A percentile compares a stretch with the other conserved stretches of the same genome.
Evolutionary conservation across 2,113 vertebrate genomes (phyloP).

Genomic region (Tetrax tetrax): DNA sequence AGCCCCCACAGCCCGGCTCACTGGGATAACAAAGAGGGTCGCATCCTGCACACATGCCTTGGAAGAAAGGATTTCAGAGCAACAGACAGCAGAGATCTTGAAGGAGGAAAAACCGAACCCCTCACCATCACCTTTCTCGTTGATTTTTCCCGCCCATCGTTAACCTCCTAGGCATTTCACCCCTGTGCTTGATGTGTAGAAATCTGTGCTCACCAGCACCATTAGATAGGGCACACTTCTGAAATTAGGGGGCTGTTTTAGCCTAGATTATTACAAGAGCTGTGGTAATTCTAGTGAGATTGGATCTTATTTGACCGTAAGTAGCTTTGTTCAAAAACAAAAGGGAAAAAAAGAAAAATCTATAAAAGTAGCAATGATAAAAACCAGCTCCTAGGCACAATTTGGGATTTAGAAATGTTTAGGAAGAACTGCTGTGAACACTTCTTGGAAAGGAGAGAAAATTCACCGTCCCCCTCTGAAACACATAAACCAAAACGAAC

Average conservation of each 20-base stretch:
- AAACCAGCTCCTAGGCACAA: neutral
- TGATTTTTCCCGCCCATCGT: neutral
- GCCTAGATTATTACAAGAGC: slow-evolving; percentile 15
- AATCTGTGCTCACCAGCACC: neutral
- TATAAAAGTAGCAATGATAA: neutral
- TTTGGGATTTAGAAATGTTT: neutral
- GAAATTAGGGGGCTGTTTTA: neutral
- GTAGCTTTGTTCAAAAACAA: neutral
- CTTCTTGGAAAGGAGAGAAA: neutral
- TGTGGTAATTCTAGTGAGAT: neutral
- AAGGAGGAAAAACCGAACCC: neutral
- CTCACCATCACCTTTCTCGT: neutral
- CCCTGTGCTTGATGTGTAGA: neutral
- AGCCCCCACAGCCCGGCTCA: neutral
- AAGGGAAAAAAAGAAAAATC: neutral
- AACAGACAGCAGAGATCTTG: neutral
- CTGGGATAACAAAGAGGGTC: slow-evolving; percentile 9
- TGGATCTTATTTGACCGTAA: neutral
- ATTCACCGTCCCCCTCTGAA: neutral
- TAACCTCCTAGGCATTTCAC: neutral
- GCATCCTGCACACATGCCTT: slow-evolving; percentile 7
- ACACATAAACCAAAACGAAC: neutral
- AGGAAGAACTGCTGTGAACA: neutral
- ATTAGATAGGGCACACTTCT: neutral
- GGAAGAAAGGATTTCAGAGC: neutral